These are phyloP conservation scores for Lordiphosa stackelbergi DNA, from an alignment of 1,140 invertebrate genomes.

Conservation along the genomic window DNA sequence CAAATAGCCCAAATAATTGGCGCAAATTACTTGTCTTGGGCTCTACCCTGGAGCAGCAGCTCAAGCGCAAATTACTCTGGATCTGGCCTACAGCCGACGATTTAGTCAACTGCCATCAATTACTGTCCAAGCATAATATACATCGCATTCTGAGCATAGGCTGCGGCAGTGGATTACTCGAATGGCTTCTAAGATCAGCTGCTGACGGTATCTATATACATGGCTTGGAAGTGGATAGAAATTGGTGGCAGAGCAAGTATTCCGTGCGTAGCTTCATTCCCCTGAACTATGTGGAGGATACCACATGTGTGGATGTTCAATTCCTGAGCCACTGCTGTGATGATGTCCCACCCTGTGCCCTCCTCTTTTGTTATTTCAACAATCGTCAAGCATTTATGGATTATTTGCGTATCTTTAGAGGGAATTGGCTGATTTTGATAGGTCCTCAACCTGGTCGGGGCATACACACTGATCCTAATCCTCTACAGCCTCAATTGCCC, in stretches of 20 bases:
- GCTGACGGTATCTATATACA: slow-evolving; percentile 72
- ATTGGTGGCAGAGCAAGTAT: slow-evolving; percentile 82
- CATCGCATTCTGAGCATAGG: slow-evolving; percentile 53
- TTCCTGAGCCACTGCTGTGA: slow-evolving; percentile 62
- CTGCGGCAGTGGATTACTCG: slow-evolving; percentile 66
- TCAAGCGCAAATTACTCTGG: slow-evolving; percentile 79
- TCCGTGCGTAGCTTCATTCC: slow-evolving; percentile 79
- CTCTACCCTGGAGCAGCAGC: slow-evolving; percentile 33
- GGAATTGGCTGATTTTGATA: slow-evolving; percentile 83
- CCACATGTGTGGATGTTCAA: slow-evolving; percentile 33
- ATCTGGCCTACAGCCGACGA: slow-evolving; percentile 79
- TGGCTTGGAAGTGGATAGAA: slow-evolving; percentile 81
- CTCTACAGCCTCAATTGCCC: slow-evolving; percentile 80
- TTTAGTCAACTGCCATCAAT: slow-evolving; percentile 64
- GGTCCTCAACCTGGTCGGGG: slow-evolving; percentile 82
- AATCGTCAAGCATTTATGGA: slow-evolving; percentile 82
- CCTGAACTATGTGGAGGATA: slow-evolving; percentile 74
- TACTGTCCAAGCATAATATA: slow-evolving; percentile 29
- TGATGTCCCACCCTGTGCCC: slow-evolving; percentile 76
- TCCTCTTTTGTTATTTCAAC: slow-evolving; percentile 88
- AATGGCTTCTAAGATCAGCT: slow-evolving; percentile 50
- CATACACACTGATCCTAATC: slow-evolving; percentile 83
- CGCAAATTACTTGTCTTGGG: slow-evolving; percentile 50
- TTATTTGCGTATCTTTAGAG: slow-evolving; percentile 82
- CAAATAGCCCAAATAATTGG: slow-evolving; percentile 34